Conservation (phyloP, 2,888 invertebrate genomes). For the Bugulina stolonifera region DNA sequence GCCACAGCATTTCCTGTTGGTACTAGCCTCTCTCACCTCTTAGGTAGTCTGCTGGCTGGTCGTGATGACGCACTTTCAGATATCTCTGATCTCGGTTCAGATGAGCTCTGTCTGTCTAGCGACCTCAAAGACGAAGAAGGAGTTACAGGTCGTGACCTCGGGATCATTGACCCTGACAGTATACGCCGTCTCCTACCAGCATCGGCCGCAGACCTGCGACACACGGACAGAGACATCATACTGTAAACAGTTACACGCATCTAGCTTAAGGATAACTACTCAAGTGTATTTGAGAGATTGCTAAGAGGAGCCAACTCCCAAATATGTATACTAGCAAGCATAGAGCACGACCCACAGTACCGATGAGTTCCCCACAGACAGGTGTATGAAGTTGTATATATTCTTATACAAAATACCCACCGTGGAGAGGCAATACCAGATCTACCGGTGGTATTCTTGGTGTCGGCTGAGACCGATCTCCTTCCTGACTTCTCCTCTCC, state of each 20-base stretch:
- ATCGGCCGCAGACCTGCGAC: neutral
- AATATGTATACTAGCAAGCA: too few relatives aligned
- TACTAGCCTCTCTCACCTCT: too few relatives aligned
- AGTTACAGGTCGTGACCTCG: constrained; percentile 23
- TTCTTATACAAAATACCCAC: too few relatives aligned
- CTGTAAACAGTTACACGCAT: too few relatives aligned
- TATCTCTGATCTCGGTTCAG: neutral
- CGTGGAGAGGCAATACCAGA: neutral
- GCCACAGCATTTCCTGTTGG: too few relatives aligned
- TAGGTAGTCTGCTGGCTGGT: neutral
- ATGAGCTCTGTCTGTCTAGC: constrained; percentile 13
- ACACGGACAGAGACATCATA: too few relatives aligned
- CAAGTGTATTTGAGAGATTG: too few relatives aligned
- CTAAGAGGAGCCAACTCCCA: too few relatives aligned
- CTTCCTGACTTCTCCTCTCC: neutral
- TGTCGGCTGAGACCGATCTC: constrained; percentile 8
- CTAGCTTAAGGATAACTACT: too few relatives aligned
- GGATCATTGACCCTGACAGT: neutral
- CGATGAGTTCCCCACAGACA: too few relatives aligned
- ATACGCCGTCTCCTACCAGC: neutral
- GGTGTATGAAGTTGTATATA: too few relatives aligned
- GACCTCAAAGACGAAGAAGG: constrained; percentile 12
- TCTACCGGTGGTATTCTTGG: neutral
- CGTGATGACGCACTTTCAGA: neutral
- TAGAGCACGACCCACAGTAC: too few relatives aligned